Conservation (phyloP, 2,888 invertebrate species). For the Chrysina gloriosa region DNA sequence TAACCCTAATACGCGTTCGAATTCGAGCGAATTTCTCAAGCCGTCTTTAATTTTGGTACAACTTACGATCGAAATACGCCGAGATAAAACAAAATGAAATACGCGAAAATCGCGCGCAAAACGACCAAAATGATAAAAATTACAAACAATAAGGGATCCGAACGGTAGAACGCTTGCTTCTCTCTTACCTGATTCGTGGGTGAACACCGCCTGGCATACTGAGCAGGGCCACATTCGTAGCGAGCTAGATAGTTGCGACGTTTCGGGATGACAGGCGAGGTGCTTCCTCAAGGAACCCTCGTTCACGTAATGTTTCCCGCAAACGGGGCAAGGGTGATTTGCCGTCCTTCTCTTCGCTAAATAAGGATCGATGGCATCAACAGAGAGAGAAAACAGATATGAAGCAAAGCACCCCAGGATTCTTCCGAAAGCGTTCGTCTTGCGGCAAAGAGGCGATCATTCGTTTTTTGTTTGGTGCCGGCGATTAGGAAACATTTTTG, state of each 20-base stretch:
- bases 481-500: neutral
- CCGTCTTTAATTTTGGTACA: constrained; percentile 27
- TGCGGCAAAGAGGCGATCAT: no score
- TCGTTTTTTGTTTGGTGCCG: neutral
- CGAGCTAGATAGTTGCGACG: constrained; percentile 75
- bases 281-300: constrained; percentile 93
- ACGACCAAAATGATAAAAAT: constrained; percentile 11
- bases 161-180: neutral
- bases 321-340: constrained; percentile 94
- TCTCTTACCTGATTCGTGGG: constrained; percentile 88
- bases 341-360: constrained; percentile 94
- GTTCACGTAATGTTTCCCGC: constrained; percentile 95
- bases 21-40: neutral
- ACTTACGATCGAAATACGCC: constrained; percentile 2
- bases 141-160: constrained; percentile 14
- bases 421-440: constrained; percentile 11
- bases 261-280: constrained; percentile 93
- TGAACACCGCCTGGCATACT: constrained; percentile 94
- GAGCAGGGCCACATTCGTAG: constrained; percentile 97
- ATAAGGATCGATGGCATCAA: constrained; percentile 81
- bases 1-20: neutral
- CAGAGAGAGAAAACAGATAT: constrained; percentile 70
- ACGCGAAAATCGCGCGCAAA: constrained; percentile 26
- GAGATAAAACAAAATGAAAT: neutral
- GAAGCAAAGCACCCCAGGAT: constrained; percentile 66